Conservation (phyloP, 2,113 vertebrate species). For the Cettia cetti region DNA sequence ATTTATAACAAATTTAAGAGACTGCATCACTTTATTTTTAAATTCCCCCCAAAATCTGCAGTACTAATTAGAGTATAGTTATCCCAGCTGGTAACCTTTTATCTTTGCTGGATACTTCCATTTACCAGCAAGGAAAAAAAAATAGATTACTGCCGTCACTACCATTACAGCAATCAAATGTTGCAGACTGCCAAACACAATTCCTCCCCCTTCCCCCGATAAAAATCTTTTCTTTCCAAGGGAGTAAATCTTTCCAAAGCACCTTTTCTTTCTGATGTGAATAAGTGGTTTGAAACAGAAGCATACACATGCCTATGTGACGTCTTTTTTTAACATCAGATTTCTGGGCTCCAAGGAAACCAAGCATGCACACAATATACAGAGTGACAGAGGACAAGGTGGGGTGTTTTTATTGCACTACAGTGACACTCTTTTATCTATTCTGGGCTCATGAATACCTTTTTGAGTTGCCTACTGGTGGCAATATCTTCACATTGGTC, state of each 20-base stretch:
- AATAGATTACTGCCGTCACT: constrained; percentile 37
- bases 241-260: constrained; percentile 39
- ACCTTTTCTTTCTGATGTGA: constrained; percentile 56
- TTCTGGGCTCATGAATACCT: background rate
- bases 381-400: background rate
- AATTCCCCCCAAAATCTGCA: constrained; percentile 34
- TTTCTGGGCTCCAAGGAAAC: constrained; percentile 45
- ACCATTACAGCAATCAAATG: constrained; percentile 65
- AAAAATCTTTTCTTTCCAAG: constrained; percentile 59
- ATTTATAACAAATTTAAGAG: constrained; percentile 50
- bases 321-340: constrained; percentile 1
- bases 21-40: constrained; percentile 63
- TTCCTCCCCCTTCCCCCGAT: background rate
- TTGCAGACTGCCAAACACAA: constrained; percentile 36
- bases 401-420: background rate
- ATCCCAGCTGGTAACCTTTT: constrained; percentile 76
- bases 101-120: constrained; percentile 72
- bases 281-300: constrained; percentile 33
- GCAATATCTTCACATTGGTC: background rate
- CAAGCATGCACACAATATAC: background rate
- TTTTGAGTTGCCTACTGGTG: background rate
- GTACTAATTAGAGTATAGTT: constrained; percentile 75
- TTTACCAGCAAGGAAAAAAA: constrained; percentile 68
- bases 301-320: background rate
- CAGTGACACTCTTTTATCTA: background rate